Percentiles rank a stretch among this genome's conserved stretches.
Evolutionary conservation across 2,888 invertebrate genomes (phyloP).

Genomic region (Lagria hirta): DNA sequence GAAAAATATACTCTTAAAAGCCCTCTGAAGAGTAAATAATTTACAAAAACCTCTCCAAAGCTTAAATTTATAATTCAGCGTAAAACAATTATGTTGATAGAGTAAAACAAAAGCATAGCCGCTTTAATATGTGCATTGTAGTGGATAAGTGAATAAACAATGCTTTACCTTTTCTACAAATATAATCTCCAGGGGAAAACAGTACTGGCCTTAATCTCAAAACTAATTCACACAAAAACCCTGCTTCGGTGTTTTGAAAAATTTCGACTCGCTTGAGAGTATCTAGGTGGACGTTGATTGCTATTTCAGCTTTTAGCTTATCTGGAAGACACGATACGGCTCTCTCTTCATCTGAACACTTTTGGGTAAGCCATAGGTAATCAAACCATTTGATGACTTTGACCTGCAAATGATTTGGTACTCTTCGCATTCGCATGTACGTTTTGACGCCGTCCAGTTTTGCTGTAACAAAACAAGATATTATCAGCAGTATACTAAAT

Average conservation of each 20-base stretch:
- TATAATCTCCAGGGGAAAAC: constrained; percentile 98
- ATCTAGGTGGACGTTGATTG: constrained; percentile 98
- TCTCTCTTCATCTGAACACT: constrained; percentile 96
- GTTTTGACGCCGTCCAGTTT: constrained; percentile 98
- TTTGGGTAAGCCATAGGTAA: constrained; percentile 98
- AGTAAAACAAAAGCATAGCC: too few species aligned
- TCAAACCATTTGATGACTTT: constrained; percentile 99
- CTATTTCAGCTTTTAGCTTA: constrained; percentile 98
- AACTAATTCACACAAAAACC: constrained; percentile 96
- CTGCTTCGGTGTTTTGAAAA: constrained; percentile 99
- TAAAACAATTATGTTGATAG: too few species aligned
- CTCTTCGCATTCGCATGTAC: constrained; percentile 95
- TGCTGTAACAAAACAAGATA: constrained; percentile 66
- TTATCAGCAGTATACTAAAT: background rate
- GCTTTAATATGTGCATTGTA: too few species aligned
- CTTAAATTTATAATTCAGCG: too few species aligned
- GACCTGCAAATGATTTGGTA: constrained; percentile 92
- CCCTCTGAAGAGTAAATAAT: too few species aligned
- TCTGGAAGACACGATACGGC: constrained; percentile 95
- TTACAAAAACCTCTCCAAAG: too few species aligned
- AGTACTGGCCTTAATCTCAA: constrained; percentile 91
- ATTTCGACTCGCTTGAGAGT: constrained; percentile 97
- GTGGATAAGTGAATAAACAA: constrained; percentile 6
- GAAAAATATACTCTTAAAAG: too few species aligned
- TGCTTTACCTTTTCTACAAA: constrained; percentile 92